Evolutionary conservation across 2,888 invertebrate genomes (phyloP).

Genomic region (Maniola hyperantus): DNA sequence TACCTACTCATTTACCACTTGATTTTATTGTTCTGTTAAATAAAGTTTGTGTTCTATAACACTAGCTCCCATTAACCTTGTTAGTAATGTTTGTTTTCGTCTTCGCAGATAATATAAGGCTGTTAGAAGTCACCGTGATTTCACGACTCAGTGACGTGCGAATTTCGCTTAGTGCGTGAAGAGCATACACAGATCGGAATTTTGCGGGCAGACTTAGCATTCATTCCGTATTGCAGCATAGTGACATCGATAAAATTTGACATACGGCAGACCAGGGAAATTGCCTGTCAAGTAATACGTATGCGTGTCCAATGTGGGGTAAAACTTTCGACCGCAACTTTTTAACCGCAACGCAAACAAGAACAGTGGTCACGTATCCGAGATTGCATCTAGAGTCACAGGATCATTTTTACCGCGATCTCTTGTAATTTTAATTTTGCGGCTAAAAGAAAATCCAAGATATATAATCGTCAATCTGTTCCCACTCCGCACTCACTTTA

Average conservation of each 20-base stretch:
- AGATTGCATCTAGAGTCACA: slow-evolving; percentile 55
- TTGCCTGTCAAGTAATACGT: slow-evolving; percentile 62
- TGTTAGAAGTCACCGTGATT: slow-evolving; percentile 49
- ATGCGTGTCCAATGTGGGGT: slow-evolving; percentile 71
- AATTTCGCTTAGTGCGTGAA: slow-evolving; percentile 64
- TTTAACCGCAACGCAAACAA: slow-evolving; percentile 74
- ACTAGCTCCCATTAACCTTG: slow-evolving; percentile 24
- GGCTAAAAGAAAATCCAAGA: slow-evolving; percentile 42
- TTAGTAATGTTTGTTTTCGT: slow-evolving; percentile 37
- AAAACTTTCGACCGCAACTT: slow-evolving; percentile 72
- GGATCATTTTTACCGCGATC: slow-evolving; percentile 54
- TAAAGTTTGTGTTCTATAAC: slow-evolving; percentile 33
- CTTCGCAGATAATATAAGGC: slow-evolving; percentile 3
- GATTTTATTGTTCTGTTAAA: slow-evolving; percentile 10
- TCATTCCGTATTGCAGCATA: slow-evolving; percentile 69
- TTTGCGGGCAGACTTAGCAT: slow-evolving; percentile 69
- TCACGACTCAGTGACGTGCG: slow-evolving; percentile 61
- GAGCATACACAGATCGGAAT: slow-evolving; percentile 49
- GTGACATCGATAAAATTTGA: slow-evolving; percentile 68
- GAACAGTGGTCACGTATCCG: slow-evolving; percentile 68
- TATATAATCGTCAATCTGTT: slow-evolving; percentile 48
- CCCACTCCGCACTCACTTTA: slow-evolving; percentile 53
- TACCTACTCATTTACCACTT: no score
- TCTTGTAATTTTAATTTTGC: slow-evolving; percentile 56
- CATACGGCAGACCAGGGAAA: slow-evolving; percentile 69